Base-by-base conservation (phyloP, 2,888 invertebrate genomes). In the Leistus spinibarbis region DNA sequence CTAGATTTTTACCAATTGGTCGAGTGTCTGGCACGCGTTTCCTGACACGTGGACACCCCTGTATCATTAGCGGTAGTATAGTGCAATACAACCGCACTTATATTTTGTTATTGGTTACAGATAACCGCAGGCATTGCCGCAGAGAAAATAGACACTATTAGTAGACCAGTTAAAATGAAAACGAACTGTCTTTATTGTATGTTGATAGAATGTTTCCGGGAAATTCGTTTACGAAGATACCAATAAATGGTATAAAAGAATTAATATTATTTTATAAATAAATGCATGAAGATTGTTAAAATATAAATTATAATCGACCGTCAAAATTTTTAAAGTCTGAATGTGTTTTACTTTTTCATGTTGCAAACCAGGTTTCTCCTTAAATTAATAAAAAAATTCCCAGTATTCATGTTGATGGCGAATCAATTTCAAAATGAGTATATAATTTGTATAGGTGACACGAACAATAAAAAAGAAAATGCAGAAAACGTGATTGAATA, bases 21-120 rank as follows among this genome's bases (percentile, higher is more conserved):
- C 3, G 57, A 19, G 20, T 57, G 20, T 19, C 20, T n/a, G 17
- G 7, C 20, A 20, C 57, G 20, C 57, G 57, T 57, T 13, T 20
- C 57, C 20, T 20, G 57, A 57, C 57, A 57, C 57, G 57, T 57
- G 57, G 57, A 57, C 57, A 57, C 57, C 57, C 57, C 57, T n/a
- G 57, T 57, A 57, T 57, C 57, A 57, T 57, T 57, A 57, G 57
- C 20, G 57, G 40, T 40, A 40, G 40, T 40, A 40, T 40, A 5
- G 40, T 40, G 40, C 40, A 0, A 40, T 40, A 40, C 40, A 40
- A 40, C 40, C 40, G 40, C 40, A 40, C 40, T 40, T 40, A 40
- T 40, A 40, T 40, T 24, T 24, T 40, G 40, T 40, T 40, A 40
- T 40, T 40, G 40, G 40, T 40, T 40, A 40, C 40, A 40, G 40